Base-by-base conservation (phyloP, 2,888 invertebrate genomes). In the Chesias legatella region DNA sequence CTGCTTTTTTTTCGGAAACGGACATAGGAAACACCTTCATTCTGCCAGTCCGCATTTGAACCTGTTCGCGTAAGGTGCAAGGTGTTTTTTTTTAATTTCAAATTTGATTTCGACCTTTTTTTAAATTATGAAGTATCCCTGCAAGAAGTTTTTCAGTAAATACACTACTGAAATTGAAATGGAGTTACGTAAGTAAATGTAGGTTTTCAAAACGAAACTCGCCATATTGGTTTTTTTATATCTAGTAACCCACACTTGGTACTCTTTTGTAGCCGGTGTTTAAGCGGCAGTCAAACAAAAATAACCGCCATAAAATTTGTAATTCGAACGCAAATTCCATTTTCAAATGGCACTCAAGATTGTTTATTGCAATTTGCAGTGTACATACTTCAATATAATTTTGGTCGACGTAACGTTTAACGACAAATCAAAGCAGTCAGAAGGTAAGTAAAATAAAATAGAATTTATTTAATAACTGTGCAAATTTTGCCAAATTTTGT, bases 1-100 rank as follows among this genome's bases (percentile, higher is more conserved):
- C 82, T 83, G 81, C 79, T 54, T 57, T 58, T 78, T 78, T 73
- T 79, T 79, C 74, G 77, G 75, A 81, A 83, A 83, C 79, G 83
- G 83, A 84, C 81, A 79, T 73, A 39, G 51, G 53, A 53, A 68
- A 73, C 74, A 57, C 62, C 60, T 56, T 55, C 53, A 51, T 68
- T 49, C 69, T 69, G 75, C 67, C 86, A 86, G 86, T 86, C 67
- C 55, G 50, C 60, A 63, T 72, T 73, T 62, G 77, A 79, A 80
- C 77, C 75, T 83, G 84, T 75, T 55, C 54, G 75, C 39, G 85
- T 73, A 72, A 85, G 81, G 86, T 85, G 85, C 71, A 73, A 72
- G 66, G 33, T 37, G 47, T 31, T 30, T 45, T 42, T 35, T 40
- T 47, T 48, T 28, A 44, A 35, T 36, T 36, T 27, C 8, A 8